Percentiles rank a stretch among this genome's conserved stretches.
These are phyloP conservation scores for Poecile montanus DNA, from an alignment of 2,797 vertebrate genomes.

Conservation along the genomic window DNA sequence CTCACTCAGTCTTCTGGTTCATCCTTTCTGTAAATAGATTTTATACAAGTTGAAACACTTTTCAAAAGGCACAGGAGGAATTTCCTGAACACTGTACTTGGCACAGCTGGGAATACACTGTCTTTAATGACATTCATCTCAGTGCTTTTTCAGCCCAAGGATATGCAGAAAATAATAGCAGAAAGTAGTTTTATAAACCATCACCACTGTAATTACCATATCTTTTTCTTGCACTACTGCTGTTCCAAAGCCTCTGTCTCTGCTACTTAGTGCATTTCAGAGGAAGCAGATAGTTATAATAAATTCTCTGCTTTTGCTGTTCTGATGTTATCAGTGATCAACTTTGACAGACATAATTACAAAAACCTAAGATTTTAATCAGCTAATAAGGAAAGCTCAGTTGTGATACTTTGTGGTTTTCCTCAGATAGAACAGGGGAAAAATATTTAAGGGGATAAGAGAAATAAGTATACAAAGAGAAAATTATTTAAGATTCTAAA, in stretches of 20 bases:
- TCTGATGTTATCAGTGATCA: neutral
- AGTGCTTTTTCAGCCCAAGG: neutral
- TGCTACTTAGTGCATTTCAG: neutral
- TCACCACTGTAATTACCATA: neutral
- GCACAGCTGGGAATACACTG: slow-evolving; percentile 6
- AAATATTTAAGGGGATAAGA: neutral
- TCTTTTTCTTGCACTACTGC: neutral
- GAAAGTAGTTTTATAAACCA: neutral
- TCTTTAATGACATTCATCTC: neutral
- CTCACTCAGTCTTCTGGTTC: neutral
- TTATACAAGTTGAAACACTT: neutral
- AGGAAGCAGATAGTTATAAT: neutral
- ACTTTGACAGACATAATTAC: neutral
- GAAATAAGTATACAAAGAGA: neutral
- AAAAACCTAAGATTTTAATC: neutral
- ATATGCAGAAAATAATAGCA: slow-evolving; percentile 11
- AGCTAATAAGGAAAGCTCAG: neutral
- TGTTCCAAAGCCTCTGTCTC: neutral
- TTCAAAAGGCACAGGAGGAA: neutral
- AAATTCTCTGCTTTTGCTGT: neutral
- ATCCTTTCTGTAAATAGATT: neutral
- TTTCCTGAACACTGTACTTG: neutral
- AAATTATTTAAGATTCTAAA: neutral
- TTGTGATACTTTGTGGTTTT: neutral
- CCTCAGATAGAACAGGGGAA: neutral